These are phyloP conservation scores for Trachops cirrhosus DNA, from an alignment of 2,797 vertebrate species.

Conservation along the genomic window DNA sequence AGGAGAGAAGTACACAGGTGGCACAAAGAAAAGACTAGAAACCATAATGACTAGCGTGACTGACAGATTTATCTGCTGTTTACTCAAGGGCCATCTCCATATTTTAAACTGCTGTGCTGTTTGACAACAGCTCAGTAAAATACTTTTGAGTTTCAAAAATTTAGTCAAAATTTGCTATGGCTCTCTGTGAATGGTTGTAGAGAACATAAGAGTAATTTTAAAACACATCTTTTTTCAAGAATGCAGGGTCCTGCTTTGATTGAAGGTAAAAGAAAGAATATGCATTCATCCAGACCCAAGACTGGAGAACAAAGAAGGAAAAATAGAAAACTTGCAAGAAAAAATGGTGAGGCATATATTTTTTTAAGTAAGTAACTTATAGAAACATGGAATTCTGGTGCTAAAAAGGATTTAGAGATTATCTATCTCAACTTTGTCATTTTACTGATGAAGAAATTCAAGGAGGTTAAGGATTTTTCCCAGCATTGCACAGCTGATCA, in stretches of 20 bases:
- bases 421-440: neutral
- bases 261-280: conserved; percentile 24
- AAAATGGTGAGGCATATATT: conserved; percentile 73
- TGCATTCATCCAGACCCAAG: conserved; percentile 2
- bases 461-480: neutral
- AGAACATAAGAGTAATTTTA: conserved; percentile 54
- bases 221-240: conserved; percentile 66
- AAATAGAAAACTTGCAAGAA: conserved; percentile 66
- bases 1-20: neutral
- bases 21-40: neutral
- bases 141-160: conserved; percentile 32
- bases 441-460: conserved; percentile 29
- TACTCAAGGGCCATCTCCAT: neutral
- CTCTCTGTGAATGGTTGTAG: neutral
- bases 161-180: conserved; percentile 32
- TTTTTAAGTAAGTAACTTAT: neutral
- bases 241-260: conserved; percentile 54
- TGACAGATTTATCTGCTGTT: neutral
- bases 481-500: neutral
- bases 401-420: conserved; percentile 22
- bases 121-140: conserved; percentile 28
- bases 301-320: conserved; percentile 61
- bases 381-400: conserved; percentile 22
- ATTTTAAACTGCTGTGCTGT: neutral
- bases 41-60: neutral